A percentile compares a stretch with the other conserved stretches of the same genome.
These are phyloP conservation scores for Jaculus jaculus DNA, from an alignment of 2,113 vertebrate species.

Conservation along the genomic window DNA sequence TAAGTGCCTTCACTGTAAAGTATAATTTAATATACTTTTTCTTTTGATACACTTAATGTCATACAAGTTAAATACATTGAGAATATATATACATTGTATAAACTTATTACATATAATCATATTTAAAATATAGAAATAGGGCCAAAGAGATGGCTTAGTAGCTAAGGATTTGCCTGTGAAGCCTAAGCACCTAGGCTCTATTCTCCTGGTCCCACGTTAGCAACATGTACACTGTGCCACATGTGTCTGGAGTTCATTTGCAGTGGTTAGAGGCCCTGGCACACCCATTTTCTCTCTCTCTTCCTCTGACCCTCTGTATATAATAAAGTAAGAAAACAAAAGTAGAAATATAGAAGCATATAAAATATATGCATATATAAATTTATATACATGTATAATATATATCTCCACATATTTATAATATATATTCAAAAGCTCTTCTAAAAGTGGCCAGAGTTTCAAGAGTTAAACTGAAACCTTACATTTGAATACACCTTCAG, in stretches of 20 bases:
- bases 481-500: neutral
- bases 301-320: too few species aligned
- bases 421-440: neutral
- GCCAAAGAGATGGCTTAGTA: too few species aligned
- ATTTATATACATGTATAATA: neutral
- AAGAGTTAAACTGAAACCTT: neutral
- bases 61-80: neutral
- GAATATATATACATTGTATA: neutral
- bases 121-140: neutral
- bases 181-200: too few species aligned
- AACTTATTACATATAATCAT: neutral
- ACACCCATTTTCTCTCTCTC: too few species aligned
- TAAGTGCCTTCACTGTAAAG: neutral
- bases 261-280: too few species aligned
- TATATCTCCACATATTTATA: neutral
- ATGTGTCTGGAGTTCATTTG: too few species aligned
- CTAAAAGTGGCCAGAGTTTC: neutral
- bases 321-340: too few species aligned
- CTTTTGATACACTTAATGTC: neutral
- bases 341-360: neutral
- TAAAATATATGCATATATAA: too few species aligned
- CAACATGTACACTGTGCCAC: too few species aligned
- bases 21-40: neutral
- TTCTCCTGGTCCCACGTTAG: too few species aligned
- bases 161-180: too few species aligned